Evolutionary conservation across 2,888 invertebrate genomes (phyloP).

Genomic region (Aethes cnicana): DNA sequence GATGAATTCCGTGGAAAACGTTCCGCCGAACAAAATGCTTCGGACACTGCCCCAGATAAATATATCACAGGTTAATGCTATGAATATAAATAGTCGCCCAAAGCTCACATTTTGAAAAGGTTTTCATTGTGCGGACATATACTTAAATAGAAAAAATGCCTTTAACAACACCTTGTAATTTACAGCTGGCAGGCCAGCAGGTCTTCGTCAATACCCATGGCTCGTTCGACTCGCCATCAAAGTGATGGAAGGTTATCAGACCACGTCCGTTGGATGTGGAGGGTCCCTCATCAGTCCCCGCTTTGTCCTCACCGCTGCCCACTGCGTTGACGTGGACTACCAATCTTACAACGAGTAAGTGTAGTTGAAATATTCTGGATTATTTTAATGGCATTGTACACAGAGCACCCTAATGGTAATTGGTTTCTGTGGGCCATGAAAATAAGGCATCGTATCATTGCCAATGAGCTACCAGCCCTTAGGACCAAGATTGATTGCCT

Average conservation of each 20-base stretch:
- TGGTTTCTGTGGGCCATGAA: no score
- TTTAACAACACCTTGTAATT: no score
- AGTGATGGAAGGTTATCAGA: background rate
- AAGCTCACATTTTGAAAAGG: background rate
- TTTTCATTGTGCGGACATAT: background rate
- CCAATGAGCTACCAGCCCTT: no score
- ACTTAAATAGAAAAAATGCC: background rate
- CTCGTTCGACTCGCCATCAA: slow-evolving; percentile 10
- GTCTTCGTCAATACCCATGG: slow-evolving; percentile 18
- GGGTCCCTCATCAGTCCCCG: slow-evolving; percentile 21
- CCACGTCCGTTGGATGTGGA: background rate
- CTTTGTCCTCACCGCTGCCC: slow-evolving; percentile 7
- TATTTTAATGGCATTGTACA: no score
- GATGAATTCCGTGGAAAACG: no score
- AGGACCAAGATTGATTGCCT: no score
- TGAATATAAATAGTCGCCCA: background rate
- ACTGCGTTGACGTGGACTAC: slow-evolving; percentile 1
- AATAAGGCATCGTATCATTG: no score
- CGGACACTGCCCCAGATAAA: slow-evolving; percentile 13
- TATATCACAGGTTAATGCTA: slow-evolving; percentile 12
- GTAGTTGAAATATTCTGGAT: background rate
- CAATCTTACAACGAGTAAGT: slow-evolving; percentile 16
- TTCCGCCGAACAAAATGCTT: slow-evolving; percentile 11
- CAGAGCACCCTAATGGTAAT: no score
- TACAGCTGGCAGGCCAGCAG: slow-evolving; percentile 15